These are phyloP conservation scores for Luscinia luscinia DNA, from an alignment of 2,797 vertebrate species.

Conservation along the genomic window DNA sequence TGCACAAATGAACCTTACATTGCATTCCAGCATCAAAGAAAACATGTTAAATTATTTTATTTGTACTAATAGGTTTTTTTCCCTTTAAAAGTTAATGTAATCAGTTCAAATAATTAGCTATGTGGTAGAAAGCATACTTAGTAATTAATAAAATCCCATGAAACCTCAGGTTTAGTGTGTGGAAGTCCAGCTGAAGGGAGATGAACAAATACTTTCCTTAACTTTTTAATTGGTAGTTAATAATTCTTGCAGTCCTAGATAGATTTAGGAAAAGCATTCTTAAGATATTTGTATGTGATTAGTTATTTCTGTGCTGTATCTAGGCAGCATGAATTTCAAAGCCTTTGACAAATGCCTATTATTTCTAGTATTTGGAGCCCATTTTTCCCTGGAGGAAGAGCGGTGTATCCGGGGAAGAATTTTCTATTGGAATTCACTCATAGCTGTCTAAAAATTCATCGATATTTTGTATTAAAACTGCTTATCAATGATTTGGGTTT, in stretches of 20 bases:
- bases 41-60: not conserved
- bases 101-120: not conserved
- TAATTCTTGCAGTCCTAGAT: not conserved
- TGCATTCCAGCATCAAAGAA: not conserved
- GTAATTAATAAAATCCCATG: not conserved
- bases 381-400: not conserved
- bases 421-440: not conserved
- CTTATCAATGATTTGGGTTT: not conserved
- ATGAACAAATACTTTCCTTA: not conserved
- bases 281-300: not conserved
- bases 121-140: not conserved
- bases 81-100: not conserved
- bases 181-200: not conserved
- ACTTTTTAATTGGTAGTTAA: not conserved
- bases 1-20: not conserved
- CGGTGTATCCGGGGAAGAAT: slow-evolving; percentile 4
- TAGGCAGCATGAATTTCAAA: slow-evolving; percentile 3
- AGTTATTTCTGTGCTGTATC: not conserved
- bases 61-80: not conserved
- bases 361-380: not conserved
- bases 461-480: not conserved
- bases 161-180: not conserved
- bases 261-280: not conserved
- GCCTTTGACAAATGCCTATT: slow-evolving; percentile 9
- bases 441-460: not conserved